These are phyloP conservation scores for Psilopsiagon aymara DNA, from an alignment of 2,113 vertebrate species.

Conservation along the genomic window DNA sequence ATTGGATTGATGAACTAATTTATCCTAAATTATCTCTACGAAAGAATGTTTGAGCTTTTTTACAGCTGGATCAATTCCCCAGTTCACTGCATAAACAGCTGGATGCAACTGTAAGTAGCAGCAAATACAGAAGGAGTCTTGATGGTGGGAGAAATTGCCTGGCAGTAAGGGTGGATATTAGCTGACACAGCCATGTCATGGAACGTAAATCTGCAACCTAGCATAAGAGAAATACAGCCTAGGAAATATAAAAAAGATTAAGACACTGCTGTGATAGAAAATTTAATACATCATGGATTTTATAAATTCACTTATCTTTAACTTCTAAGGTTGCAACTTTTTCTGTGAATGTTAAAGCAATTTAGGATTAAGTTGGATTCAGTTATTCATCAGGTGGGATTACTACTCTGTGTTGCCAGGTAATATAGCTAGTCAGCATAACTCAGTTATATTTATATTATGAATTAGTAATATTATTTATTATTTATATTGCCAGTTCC, in stretches of 20 bases:
- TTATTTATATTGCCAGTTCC: neutral
- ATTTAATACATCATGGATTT: neutral
- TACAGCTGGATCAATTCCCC: slow-evolving; percentile 36
- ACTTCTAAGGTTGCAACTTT: neutral
- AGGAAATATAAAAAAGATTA: neutral
- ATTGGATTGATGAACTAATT: slow-evolving; percentile 59
- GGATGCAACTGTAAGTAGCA: neutral
- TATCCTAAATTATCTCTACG: slow-evolving; percentile 10
- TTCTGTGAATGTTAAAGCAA: neutral
- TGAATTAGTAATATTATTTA: neutral
- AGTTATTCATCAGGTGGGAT: neutral
- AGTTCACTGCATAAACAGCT: neutral
- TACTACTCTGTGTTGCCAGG: neutral
- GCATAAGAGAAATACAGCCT: neutral
- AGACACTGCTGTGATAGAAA: neutral
- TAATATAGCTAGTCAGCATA: neutral
- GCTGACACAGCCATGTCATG: neutral
- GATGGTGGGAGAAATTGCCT: neutral
- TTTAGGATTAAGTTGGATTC: neutral
- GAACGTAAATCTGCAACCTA: neutral
- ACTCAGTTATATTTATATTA: neutral
- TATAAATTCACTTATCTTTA: neutral
- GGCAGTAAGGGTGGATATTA: neutral
- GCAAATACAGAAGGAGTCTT: neutral
- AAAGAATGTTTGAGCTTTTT: slow-evolving; percentile 4